A percentile compares a stretch with the other conserved stretches of the same genome.
Evolutionary conservation across 2,888 invertebrate species (phyloP).

Genomic region (Villa cingulata): DNA sequence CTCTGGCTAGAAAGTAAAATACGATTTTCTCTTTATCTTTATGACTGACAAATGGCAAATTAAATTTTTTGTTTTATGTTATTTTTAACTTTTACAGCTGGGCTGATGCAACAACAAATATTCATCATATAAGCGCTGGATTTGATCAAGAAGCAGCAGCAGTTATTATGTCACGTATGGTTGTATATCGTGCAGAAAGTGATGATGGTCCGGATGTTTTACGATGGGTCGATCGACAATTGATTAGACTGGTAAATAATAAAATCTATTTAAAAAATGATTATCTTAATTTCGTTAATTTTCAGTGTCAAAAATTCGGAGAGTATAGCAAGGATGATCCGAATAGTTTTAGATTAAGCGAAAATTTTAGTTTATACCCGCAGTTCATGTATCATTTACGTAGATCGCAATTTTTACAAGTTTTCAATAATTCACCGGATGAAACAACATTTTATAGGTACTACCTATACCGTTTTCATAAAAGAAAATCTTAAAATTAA

Average conservation of each 20-base stretch:
- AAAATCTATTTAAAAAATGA: not conserved
- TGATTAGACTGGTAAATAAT: slow-evolving; percentile 79
- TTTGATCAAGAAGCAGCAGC: slow-evolving; percentile 98
- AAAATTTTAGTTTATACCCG: slow-evolving; percentile 96
- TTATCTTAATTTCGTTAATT: slow-evolving; percentile 17
- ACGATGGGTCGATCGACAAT: slow-evolving; percentile 96
- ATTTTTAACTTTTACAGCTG: slow-evolving; percentile 45
- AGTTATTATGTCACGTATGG: slow-evolving; percentile 92
- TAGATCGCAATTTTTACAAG: slow-evolving; percentile 96
- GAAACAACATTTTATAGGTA: slow-evolving; percentile 98
- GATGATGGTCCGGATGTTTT: slow-evolving; percentile 95
- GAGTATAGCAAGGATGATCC: slow-evolving; percentile 97
- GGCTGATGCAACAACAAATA: slow-evolving; percentile 84
- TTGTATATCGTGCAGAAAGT: slow-evolving; percentile 88
- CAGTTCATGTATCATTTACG: slow-evolving; percentile 99
- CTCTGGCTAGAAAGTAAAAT: slow-evolving; percentile 88
- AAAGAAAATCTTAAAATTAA: too few relatives aligned
- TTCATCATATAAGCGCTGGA: slow-evolving; percentile 84
- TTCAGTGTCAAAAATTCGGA: slow-evolving; percentile 97
- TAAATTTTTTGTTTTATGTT: not conserved
- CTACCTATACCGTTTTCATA: not conserved
- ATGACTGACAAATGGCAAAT: not conserved
- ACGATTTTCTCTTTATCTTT: not conserved
- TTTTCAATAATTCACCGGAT: slow-evolving; percentile 99
- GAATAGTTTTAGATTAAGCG: slow-evolving; percentile 85